These are phyloP conservation scores for Allolobophora icterica DNA, from an alignment of 2,888 invertebrate genomes.

Conservation along the genomic window DNA sequence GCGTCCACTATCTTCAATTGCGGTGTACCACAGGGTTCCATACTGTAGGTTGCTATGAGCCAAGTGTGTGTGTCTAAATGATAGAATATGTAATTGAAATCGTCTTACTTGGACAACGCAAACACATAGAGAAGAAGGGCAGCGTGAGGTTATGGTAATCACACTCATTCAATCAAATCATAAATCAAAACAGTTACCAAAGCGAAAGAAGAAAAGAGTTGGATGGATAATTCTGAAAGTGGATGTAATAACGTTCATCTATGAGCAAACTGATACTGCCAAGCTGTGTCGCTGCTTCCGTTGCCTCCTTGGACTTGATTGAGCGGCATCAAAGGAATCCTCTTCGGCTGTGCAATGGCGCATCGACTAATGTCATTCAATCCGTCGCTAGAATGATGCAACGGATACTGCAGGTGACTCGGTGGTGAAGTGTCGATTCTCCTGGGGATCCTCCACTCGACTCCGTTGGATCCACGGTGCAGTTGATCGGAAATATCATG, in stretches of 20 bases:
- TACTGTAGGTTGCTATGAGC: no score
- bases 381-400: neutral
- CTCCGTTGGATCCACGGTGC: neutral
- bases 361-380: neutral
- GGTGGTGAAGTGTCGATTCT: neutral
- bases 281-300: neutral
- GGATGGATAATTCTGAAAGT: no score
- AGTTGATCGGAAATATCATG: neutral
- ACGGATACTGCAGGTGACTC: neutral
- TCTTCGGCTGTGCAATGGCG: neutral
- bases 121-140: no score
- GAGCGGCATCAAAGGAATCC: neutral
- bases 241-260: neutral
- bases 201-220: no score
- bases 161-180: no score
- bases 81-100: no score
- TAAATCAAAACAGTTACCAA: no score
- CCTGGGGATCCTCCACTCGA: neutral
- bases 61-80: no score
- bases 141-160: no score
- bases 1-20: no score
- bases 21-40: no score
- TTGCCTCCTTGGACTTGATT: neutral
- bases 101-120: no score
- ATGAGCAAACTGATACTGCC: neutral